These are phyloP conservation scores for Serinus canaria DNA, from an alignment of 2,113 vertebrate species.

Conservation along the genomic window DNA sequence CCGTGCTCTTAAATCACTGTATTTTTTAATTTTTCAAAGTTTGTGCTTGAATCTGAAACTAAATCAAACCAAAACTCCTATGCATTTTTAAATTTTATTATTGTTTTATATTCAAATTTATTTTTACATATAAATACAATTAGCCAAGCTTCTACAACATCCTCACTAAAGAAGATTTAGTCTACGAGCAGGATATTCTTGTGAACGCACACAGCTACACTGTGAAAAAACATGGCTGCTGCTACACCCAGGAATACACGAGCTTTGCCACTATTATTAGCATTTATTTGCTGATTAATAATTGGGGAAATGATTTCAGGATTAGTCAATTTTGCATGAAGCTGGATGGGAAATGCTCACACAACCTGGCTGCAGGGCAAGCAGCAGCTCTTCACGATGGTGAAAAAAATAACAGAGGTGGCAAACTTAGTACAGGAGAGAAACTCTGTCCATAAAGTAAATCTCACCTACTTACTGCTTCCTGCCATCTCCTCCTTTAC, in stretches of 20 bases:
- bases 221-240: neutral
- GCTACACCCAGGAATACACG: neutral
- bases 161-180: neutral
- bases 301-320: neutral
- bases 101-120: neutral
- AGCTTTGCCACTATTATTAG: neutral
- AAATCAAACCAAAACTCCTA: neutral
- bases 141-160: neutral
- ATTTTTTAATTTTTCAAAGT: neutral
- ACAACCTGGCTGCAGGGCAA: neutral
- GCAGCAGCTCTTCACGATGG: neutral
- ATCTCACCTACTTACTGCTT: neutral
- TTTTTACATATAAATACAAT: neutral
- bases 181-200: neutral
- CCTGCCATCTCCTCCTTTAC: neutral
- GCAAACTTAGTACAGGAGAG: neutral
- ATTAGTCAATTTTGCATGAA: neutral
- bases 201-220: neutral
- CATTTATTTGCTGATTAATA: neutral
- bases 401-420: neutral
- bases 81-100: neutral
- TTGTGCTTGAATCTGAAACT: neutral
- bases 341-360: neutral
- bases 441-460: neutral
- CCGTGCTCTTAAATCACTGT: neutral